Percentiles rank a stretch among this genome's conserved stretches.
phyloP scores from a whole-genome alignment of 1,140 invertebrate species.

The Stegodyphus dumicola region DNA sequence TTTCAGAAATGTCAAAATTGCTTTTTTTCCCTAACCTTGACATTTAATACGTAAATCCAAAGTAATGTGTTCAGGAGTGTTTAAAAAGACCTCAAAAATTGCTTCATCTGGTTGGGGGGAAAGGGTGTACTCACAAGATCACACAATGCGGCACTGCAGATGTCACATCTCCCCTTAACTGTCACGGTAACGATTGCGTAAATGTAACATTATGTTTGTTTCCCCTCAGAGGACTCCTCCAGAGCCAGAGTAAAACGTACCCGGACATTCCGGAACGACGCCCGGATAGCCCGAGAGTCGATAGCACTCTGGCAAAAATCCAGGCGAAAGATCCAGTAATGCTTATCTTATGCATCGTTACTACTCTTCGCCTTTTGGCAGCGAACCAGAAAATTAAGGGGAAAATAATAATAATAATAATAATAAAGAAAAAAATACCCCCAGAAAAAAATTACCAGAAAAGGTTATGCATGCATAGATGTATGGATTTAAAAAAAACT shows the following conservation, averaged over 20 bases:
- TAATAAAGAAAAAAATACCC: background rate
- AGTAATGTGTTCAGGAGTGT: too few relatives aligned
- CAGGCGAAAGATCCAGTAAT: background rate
- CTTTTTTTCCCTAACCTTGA: too few relatives aligned
- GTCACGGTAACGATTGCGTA: too few relatives aligned
- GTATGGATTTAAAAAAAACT: background rate
- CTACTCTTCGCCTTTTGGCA: conserved; percentile 5
- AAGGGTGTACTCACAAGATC: too few relatives aligned
- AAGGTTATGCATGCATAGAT: conserved; percentile 12
- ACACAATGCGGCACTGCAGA: too few relatives aligned
- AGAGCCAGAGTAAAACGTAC: background rate
- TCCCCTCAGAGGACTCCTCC: too few relatives aligned
- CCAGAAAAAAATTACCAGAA: conserved; percentile 22
- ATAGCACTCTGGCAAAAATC: background rate
- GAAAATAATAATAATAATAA: background rate
- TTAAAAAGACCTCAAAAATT: too few relatives aligned
- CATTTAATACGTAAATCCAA: too few relatives aligned
- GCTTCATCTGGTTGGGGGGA: too few relatives aligned
- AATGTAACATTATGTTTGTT: too few relatives aligned
- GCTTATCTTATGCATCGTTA: background rate
- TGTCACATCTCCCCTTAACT: too few relatives aligned
- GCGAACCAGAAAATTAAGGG: conserved; percentile 28
- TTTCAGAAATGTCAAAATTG: too few relatives aligned
- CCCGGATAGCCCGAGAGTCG: background rate
- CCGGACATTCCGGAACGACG: background rate